Evolutionary conservation across 2,888 invertebrate genomes (phyloP), one percentile per base, ranked within the genome.

Genomic region (Crematogaster levior): DNA sequence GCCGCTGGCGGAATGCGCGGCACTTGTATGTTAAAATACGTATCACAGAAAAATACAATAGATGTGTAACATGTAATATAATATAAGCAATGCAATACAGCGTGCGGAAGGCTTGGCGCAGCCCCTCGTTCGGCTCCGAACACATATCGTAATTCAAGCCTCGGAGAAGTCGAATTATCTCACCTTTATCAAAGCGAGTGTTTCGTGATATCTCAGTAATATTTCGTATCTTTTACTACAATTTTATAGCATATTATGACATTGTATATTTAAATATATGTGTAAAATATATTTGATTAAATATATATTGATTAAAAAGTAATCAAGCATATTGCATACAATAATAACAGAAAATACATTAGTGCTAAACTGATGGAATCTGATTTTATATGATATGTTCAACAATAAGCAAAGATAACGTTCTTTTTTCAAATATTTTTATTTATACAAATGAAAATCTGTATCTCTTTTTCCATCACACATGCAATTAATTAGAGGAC

Each of bases 191-290:
- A 48, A 48, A 27, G 12, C n/a, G 6, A 46, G 27, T 6, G 9
- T 40, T 58, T 61, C 34, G 27, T 27, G 15, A 27, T 68, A 40
- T 60, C 30, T 37, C 3, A 51, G 9, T 53, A 6, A 70, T 37
- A 37, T 40, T 15, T n/a, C 15, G 7, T 48, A 61, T 37, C 37
- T 21, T 21, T 37, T 7, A 37, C 51, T n/a, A n/a, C n/a, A 73
- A 40, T 43, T 73, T 60, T 43, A 70, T 24, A 70, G 30, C 24
- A 37, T 18, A 68, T 68, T n/a, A 37, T 70, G 3, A 70, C 18
- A 24, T 68, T 34, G 5, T 37, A 37, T 37, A 37, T 37, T n/a
- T n/a, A n/a, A n/a, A 37, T 37, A 18, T 37, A 70, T 12, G 18
- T 53, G n/a, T n/a, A n/a, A n/a, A n/a, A n/a, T 10, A 1, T 53